These are phyloP conservation scores for Collichthys lucidus DNA, from an alignment of 2,113 vertebrate species.

Conservation along the genomic window DNA sequence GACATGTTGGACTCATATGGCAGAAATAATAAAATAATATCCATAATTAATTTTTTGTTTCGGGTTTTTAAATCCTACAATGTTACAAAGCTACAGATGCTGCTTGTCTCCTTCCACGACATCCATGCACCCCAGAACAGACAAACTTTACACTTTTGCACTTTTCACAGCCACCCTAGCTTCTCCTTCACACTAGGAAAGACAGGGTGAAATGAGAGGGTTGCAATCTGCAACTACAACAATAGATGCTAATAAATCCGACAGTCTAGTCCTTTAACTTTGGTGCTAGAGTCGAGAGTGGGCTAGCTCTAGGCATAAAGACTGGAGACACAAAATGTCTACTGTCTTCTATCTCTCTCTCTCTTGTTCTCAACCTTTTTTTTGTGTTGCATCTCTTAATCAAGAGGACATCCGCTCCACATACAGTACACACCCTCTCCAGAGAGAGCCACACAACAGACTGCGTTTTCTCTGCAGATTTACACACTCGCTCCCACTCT, in stretches of 20 bases:
- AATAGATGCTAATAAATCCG: no score
- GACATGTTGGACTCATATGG: no score
- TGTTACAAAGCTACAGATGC: no score
- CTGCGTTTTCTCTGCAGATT: constrained; percentile 36
- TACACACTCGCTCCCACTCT: neutral
- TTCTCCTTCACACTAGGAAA: no score
- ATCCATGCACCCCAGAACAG: no score
- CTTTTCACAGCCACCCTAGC: no score
- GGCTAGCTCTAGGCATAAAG: neutral
- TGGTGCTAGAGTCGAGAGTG: neutral
- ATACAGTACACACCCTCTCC: constrained; percentile 34
- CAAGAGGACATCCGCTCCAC: constrained; percentile 34
- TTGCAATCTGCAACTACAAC: neutral
- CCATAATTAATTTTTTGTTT: no score
- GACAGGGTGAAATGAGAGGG: no score
- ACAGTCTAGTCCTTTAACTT: neutral
- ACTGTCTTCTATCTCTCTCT: constrained; percentile 9
- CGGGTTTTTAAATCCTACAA: no score
- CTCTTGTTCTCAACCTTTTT: neutral
- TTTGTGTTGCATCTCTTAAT: constrained; percentile 33
- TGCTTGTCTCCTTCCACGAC: no score
- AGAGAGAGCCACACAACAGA: constrained; percentile 53
- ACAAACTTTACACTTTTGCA: no score
- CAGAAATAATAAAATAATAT: no score
- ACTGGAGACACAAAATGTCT: constrained; percentile 16